Evolutionary conservation across 2,113 vertebrate genomes (phyloP).

Genomic region (Myrmophylax atrothorax): DNA sequence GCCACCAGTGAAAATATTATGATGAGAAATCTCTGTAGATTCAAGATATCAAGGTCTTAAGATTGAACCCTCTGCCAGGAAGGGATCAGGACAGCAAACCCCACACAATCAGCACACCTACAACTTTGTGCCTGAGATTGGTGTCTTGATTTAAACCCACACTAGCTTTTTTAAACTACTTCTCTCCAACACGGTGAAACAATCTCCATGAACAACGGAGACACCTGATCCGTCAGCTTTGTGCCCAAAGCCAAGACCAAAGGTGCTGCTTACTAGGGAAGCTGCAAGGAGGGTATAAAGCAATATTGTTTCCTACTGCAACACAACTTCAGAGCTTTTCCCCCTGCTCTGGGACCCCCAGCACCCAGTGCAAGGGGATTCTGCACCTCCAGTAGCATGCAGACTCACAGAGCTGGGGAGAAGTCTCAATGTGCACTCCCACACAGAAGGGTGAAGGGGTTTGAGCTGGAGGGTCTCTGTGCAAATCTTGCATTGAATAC

Average conservation of each 20-base stretch:
- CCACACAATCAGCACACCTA: neutral
- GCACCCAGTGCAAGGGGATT: neutral
- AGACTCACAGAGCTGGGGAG: accelerated
- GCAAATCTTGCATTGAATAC: neutral
- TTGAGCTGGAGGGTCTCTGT: neutral
- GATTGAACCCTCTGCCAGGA: neutral
- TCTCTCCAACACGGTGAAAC: neutral
- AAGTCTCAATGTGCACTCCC: neutral
- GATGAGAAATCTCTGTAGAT: neutral
- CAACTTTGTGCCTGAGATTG: neutral
- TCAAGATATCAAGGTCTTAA: neutral
- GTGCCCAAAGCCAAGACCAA: neutral
- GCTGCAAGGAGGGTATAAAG: neutral
- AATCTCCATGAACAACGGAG: neutral
- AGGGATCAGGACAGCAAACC: neutral
- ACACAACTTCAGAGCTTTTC: neutral
- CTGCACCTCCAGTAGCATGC: neutral
- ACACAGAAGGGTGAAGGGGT: accelerated
- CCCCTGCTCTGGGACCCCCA: neutral
- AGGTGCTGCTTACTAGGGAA: neutral
- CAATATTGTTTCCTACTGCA: neutral
- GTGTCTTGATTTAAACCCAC: neutral
- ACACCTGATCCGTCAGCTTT: neutral
- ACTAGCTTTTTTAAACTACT: neutral
- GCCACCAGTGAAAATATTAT: neutral